These are phyloP conservation scores for Xiphophorus maculatus DNA, from an alignment of 2,113 vertebrate genomes.

Conservation along the genomic window DNA sequence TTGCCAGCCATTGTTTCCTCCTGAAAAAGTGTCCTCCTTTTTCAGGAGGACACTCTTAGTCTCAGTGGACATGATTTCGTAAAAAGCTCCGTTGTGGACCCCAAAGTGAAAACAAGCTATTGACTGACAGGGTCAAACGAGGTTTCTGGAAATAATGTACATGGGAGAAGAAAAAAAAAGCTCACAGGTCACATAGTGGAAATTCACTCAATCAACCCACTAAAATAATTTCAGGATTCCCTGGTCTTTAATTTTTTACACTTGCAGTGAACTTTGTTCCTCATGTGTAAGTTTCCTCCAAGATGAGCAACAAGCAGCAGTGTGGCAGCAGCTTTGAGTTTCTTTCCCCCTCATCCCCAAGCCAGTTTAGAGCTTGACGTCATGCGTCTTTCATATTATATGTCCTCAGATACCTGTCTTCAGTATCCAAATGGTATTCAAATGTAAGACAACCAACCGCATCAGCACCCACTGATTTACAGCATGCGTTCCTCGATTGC, in stretches of 20 bases:
- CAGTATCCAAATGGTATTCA: constrained; percentile 57
- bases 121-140: no score
- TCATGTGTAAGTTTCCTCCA: constrained; percentile 41
- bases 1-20: no score
- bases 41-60: no score
- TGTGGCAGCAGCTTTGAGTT: constrained; percentile 10
- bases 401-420: constrained; percentile 54
- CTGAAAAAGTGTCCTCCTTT: no score
- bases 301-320: constrained; percentile 28
- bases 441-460: constrained; percentile 32
- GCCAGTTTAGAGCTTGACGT: constrained; percentile 41
- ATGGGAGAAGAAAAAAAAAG: no score
- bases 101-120: no score
- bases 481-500: not conserved
- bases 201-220: not conserved
- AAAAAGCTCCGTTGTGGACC: no score
- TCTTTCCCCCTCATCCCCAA: constrained; percentile 45
- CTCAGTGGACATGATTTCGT: no score
- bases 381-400: constrained; percentile 59
- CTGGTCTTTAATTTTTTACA: constrained; percentile 34
- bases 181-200: not conserved
- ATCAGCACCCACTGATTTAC: not conserved
- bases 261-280: constrained; percentile 29
- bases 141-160: no score
- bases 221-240: constrained; percentile 28